Evolutionary conservation across 2,888 invertebrate genomes (phyloP).

Genomic region (Caradrina clavipalpis): DNA sequence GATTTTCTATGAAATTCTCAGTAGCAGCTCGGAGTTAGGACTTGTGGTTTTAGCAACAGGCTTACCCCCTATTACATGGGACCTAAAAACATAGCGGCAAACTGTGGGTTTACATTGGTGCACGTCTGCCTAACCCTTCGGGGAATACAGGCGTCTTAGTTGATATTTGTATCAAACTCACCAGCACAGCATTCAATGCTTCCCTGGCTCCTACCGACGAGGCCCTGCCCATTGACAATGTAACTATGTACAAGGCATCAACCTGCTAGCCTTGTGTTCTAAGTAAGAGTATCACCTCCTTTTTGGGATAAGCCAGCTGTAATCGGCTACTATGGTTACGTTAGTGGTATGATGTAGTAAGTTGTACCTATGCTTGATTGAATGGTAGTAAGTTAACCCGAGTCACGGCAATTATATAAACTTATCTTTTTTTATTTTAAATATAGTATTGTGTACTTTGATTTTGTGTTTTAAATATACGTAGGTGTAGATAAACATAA

Average conservation of each 20-base stretch:
- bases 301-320: conserved; percentile 26
- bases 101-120: too few species aligned
- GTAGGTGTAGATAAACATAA: conserved; percentile 24
- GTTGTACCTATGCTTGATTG: background rate
- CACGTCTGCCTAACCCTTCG: too few species aligned
- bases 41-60: too few species aligned
- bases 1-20: too few species aligned
- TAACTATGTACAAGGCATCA: conserved; percentile 8
- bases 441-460: background rate
- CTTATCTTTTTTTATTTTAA: background rate
- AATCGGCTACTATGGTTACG: background rate
- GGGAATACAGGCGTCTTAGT: too few species aligned
- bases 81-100: too few species aligned
- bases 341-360: background rate
- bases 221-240: conserved; percentile 17
- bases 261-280: conserved; percentile 30
- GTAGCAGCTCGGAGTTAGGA: too few species aligned
- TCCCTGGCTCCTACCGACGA: background rate
- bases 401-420: conserved; percentile 12
- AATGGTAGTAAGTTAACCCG: background rate
- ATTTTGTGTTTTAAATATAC: background rate
- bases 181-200: background rate
- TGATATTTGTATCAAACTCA: background rate
- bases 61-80: too few species aligned
- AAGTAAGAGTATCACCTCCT: conserved; percentile 23